phyloP scores from a whole-genome alignment of 2,888 invertebrate species.

The Nephrotoma appendiculata region DNA sequence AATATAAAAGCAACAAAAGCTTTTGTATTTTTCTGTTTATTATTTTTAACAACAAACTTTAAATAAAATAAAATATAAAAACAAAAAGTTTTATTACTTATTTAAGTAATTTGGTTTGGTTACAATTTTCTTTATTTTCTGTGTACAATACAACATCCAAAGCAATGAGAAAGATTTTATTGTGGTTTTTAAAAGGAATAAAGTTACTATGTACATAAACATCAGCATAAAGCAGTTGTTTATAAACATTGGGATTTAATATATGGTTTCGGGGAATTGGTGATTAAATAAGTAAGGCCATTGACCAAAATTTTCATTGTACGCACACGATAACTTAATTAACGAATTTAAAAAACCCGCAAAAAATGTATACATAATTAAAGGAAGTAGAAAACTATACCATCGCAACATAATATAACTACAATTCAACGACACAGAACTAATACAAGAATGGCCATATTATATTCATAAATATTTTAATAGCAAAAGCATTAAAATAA shows the following conservation, averaged over 20 bases:
- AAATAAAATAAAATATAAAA: background rate
- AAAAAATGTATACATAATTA: background rate
- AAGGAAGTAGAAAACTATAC: background rate
- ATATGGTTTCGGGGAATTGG: background rate
- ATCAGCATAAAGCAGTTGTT: background rate
- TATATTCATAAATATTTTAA: background rate
- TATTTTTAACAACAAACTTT: background rate
- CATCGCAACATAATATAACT: background rate
- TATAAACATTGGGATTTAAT: background rate
- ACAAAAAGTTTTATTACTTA: background rate
- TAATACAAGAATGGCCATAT: background rate
- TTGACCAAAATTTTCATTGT: background rate
- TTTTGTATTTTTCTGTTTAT: background rate
- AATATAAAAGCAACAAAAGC: background rate
- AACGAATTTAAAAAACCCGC: background rate
- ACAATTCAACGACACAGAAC: too few relatives aligned
- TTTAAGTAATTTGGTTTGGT: background rate
- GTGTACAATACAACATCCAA: background rate
- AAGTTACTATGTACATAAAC: background rate
- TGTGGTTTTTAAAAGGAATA: background rate
- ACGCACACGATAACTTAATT: background rate
- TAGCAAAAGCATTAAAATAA: background rate
- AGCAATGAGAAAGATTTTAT: background rate
- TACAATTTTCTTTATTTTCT: background rate
- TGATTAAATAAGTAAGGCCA: background rate